Conservation (phyloP, 2,113 vertebrate species). For the Chauna torquata region DNA sequence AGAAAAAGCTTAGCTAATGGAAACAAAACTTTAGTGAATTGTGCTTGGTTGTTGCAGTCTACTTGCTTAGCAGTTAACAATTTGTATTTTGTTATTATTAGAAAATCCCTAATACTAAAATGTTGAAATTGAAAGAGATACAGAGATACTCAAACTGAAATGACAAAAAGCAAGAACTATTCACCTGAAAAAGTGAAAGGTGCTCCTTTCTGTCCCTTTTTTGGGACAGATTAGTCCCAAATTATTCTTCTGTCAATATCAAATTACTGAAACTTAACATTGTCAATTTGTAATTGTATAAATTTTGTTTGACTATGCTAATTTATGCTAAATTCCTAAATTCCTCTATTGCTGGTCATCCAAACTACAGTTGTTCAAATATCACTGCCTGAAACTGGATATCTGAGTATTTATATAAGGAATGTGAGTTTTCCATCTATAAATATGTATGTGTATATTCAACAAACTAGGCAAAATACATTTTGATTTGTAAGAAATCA, state of each 20-base stretch:
- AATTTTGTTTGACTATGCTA: neutral
- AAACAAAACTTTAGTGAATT: neutral
- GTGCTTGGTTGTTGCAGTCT: neutral
- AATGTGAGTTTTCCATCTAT: neutral
- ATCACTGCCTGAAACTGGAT: neutral
- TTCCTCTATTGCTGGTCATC: neutral
- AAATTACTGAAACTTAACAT: slow-evolving; percentile 6
- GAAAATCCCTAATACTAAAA: neutral
- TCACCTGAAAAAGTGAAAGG: neutral
- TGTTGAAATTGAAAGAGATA: neutral
- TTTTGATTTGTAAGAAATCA: slow-evolving; percentile 12
- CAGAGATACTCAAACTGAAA: neutral
- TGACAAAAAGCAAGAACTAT: neutral
- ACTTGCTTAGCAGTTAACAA: neutral
- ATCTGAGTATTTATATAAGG: neutral
- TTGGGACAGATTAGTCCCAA: neutral
- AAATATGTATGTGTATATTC: neutral
- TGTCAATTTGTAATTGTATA: neutral
- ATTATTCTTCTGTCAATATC: neutral
- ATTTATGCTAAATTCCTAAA: neutral
- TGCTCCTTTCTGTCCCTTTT: too few species aligned
- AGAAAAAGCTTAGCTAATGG: neutral
- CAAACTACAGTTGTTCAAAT: neutral
- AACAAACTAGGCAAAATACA: neutral
- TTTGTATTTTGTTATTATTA: neutral